phyloP scores from a whole-genome alignment of 2,113 vertebrate species.

The Poecilia latipinna region DNA sequence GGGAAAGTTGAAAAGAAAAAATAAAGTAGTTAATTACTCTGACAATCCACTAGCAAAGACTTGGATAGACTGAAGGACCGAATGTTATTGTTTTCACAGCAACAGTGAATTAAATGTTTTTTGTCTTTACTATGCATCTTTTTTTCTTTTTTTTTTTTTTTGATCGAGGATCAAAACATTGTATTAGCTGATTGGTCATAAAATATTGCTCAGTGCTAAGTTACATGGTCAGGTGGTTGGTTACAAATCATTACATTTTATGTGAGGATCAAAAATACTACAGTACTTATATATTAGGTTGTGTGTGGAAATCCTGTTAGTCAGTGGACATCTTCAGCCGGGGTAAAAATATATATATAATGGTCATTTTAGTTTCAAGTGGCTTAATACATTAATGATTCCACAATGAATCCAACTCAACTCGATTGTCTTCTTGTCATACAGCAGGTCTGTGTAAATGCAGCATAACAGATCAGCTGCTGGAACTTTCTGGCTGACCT shows the following conservation, averaged over 20 bases:
- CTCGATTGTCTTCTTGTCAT: not conserved
- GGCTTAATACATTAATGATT: no score
- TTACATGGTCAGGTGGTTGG: no score
- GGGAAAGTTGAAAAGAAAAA: constrained; percentile 1
- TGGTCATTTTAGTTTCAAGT: no score
- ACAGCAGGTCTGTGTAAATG: not conserved
- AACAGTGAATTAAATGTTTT: not conserved
- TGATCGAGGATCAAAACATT: not conserved
- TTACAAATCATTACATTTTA: no score
- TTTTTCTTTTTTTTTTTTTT: not conserved
- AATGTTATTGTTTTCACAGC: not conserved
- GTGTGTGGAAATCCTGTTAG: not conserved
- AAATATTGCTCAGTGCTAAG: no score
- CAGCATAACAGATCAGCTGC: not conserved
- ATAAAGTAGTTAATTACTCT: not conserved
- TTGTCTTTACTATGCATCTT: not conserved
- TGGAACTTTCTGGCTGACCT: not conserved
- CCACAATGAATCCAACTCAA: no score
- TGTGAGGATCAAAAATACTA: not conserved
- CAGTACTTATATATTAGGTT: not conserved
- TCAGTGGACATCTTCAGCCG: not conserved
- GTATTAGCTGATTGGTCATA: not conserved
- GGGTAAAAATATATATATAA: not conserved
- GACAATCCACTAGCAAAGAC: not conserved
- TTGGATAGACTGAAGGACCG: not conserved